These are phyloP conservation scores for Puffinus mauretanicus DNA, from an alignment of 2,113 vertebrate species.

Conservation along the genomic window DNA sequence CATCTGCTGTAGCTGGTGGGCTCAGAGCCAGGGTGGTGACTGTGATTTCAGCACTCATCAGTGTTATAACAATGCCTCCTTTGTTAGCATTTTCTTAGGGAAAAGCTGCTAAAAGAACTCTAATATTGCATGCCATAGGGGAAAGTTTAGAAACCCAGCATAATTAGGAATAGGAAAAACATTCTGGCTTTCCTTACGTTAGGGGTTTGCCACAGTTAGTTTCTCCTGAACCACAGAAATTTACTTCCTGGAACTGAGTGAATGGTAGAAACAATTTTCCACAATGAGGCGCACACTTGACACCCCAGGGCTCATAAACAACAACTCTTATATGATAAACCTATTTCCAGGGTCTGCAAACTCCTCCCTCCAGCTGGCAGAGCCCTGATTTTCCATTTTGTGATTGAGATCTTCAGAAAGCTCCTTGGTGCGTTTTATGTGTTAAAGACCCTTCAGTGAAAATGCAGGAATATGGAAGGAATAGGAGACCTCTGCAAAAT, in stretches of 20 bases:
- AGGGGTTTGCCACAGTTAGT: background rate
- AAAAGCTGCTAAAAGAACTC: constrained; percentile 1
- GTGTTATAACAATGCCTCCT: background rate
- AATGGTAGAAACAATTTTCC: background rate
- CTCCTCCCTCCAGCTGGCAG: background rate
- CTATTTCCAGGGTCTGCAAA: background rate
- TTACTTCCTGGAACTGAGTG: background rate
- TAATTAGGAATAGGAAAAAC: constrained; percentile 11
- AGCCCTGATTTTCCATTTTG: background rate
- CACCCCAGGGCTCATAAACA: constrained; percentile 1
- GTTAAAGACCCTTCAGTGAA: background rate
- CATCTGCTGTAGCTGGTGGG: background rate
- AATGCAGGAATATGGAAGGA: background rate
- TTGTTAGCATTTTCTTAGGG: background rate
- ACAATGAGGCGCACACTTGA: background rate
- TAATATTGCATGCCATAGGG: background rate
- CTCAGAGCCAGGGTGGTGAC: background rate
- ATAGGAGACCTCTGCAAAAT: background rate
- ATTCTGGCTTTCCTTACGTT: background rate
- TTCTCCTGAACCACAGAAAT: constrained; percentile 22
- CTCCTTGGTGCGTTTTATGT: background rate
- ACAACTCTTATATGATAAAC: background rate
- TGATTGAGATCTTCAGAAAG: background rate
- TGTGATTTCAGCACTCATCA: background rate
- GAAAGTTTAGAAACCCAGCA: background rate